A percentile compares a stretch with the other conserved stretches of the same genome.
Conservation (phyloP, 2,888 invertebrate genomes). For the Meliscaeva auricollis region DNA sequence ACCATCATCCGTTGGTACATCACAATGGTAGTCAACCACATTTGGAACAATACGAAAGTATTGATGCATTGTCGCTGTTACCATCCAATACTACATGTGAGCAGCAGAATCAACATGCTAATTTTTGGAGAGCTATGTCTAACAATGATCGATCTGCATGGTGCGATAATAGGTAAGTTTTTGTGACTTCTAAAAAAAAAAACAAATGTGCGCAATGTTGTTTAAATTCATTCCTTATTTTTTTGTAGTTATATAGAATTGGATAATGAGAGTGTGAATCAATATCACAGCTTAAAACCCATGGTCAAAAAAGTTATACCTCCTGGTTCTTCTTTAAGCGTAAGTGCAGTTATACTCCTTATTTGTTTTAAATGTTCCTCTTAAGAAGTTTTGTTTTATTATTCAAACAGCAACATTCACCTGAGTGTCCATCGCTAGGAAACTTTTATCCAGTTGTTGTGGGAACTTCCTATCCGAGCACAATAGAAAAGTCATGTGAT, state of each 20-base stretch:
- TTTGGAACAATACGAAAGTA: slow-evolving; percentile 56
- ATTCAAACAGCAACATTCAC: slow-evolving; percentile 42
- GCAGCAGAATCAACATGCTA: slow-evolving; percentile 31
- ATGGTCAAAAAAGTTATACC: slow-evolving; percentile 32
- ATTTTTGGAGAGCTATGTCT: slow-evolving; percentile 51
- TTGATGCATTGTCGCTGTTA: slow-evolving; percentile 50
- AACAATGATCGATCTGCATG: slow-evolving; percentile 60
- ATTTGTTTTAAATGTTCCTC: background rate
- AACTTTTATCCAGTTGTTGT: slow-evolving; percentile 74
- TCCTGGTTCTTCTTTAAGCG: background rate
- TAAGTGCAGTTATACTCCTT: background rate
- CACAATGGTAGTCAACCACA: slow-evolving; percentile 58
- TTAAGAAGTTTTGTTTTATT: background rate
- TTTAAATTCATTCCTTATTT: background rate
- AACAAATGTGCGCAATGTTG: too few species aligned
- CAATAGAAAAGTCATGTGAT: slow-evolving; percentile 77
- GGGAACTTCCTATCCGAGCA: slow-evolving; percentile 23
- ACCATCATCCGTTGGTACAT: slow-evolving; percentile 34
- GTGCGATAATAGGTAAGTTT: slow-evolving; percentile 60
- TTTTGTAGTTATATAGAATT: slow-evolving; percentile 57
- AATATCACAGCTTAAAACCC: slow-evolving; percentile 47
- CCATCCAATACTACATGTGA: slow-evolving; percentile 28
- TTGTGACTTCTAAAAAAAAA: background rate
- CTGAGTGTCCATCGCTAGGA: slow-evolving; percentile 76
- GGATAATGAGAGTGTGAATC: slow-evolving; percentile 49